Evolutionary conservation across 2,113 vertebrate species (phyloP), one percentile per base, ranked within the genome.

Genomic region (Erythrolamprus reginae): DNA sequence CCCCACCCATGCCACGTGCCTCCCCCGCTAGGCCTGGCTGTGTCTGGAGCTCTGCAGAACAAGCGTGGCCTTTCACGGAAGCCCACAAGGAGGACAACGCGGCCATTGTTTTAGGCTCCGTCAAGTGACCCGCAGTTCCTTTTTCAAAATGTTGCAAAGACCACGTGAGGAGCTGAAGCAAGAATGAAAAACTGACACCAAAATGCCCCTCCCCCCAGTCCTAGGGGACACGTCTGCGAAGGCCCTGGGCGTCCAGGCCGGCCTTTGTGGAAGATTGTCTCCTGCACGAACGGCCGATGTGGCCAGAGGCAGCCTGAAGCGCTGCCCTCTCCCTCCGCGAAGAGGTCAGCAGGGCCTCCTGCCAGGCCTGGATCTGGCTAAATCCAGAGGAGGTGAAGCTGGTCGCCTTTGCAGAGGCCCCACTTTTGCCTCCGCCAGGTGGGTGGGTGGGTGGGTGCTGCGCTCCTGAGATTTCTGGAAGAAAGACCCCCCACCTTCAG

Each of bases 41-140:
- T 7, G 10, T 42, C 28, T 86, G 48, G 53, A 84, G 88, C 8
- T 17, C 50, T 2, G 70, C 7, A 77, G 88, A 45, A 95, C 89
- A 93, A 94, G 28, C 45, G 51, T 17, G 28, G 89, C 53, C 92
- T 94, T 93, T 96, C 93, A 95, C 70, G 65, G 70, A 90, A 91
- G 92, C 58, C 92, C 53, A 10, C 3, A 10, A 9, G 85, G 53
- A 95, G 88, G 94, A 96, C 91, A 94, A 90, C 82, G 53, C 1
- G 0, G 70, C 42, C 88, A 90, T 88, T 95, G 94, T 94, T 88
- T 83, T 58, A 93, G 90, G 52, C 23, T 50, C 33, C 0, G 94
- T 88, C 93, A 96, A 95, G 93, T 91, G 82, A 94, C 91, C 93
- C 93, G 92, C 90, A 93, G 89, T 90, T 0, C 5, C 13, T 89